Evolutionary conservation across 2,888 invertebrate species (phyloP).

Genomic region (Eledona agricola): DNA sequence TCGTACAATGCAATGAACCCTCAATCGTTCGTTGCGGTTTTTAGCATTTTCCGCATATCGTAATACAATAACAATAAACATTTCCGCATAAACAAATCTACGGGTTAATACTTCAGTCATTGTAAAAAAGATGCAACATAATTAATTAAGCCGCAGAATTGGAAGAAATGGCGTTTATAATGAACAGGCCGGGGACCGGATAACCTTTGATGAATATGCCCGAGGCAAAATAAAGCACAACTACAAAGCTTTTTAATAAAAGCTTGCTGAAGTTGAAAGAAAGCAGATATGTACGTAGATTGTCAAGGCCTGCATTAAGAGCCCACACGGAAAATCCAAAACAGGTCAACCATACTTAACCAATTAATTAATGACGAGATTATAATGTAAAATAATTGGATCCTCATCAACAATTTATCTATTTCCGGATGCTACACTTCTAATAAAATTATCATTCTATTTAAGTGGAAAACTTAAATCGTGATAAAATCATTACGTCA

Average conservation of each 20-base stretch:
- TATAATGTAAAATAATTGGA: neutral
- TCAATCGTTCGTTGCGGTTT: constrained; percentile 11
- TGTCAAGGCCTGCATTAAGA: constrained; percentile 5
- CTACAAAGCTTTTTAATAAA: constrained; percentile 6
- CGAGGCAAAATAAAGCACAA: too few relatives aligned
- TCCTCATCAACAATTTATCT: constrained; percentile 1
- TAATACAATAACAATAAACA: neutral
- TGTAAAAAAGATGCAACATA: too few relatives aligned
- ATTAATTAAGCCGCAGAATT: too few relatives aligned
- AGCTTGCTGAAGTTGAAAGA: too few relatives aligned
- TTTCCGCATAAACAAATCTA: too few relatives aligned
- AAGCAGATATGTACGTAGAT: neutral
- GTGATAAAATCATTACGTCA: constrained; percentile 8
- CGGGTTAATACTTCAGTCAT: too few relatives aligned
- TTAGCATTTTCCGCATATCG: constrained; percentile 2
- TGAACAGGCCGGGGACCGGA: too few relatives aligned
- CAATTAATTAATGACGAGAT: constrained; percentile 7
- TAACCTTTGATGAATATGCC: constrained; percentile 1
- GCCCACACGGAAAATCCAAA: constrained; percentile 7
- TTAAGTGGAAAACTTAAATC: neutral
- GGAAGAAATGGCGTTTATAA: too few relatives aligned
- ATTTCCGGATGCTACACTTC: too few relatives aligned
- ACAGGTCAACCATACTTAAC: constrained; percentile 7
- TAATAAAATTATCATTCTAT: too few relatives aligned
- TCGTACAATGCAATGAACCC: constrained; percentile 17